A percentile compares a stretch with the other conserved stretches of the same genome.
These are phyloP conservation scores for Sandelia bainsii DNA, from an alignment of 2,797 vertebrate genomes.

Conservation along the genomic window DNA sequence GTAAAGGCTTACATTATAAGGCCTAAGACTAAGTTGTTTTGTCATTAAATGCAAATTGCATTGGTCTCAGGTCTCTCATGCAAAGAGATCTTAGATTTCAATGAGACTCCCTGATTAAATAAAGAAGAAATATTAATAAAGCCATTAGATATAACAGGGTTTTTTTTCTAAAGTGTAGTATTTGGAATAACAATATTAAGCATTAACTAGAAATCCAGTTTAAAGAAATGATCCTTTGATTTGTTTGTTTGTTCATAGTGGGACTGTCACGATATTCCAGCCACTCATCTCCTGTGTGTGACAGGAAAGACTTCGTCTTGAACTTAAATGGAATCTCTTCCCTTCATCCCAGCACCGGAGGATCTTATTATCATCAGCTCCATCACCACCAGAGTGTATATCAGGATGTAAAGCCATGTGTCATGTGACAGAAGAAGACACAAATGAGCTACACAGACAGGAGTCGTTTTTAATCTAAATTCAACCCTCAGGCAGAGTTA, in stretches of 20 bases:
- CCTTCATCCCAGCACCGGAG: slow-evolving; percentile 90
- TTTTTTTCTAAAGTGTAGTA: too few relatives aligned
- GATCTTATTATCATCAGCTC: slow-evolving; percentile 90
- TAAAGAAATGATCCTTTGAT: background rate
- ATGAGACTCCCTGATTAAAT: too few relatives aligned
- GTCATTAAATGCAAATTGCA: too few relatives aligned
- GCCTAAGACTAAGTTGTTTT: too few relatives aligned
- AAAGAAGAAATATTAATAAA: background rate
- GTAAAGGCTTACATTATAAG: background rate
- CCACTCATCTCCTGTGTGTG: slow-evolving; percentile 91
- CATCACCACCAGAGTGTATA: slow-evolving; percentile 91
- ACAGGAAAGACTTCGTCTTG: slow-evolving; percentile 96
- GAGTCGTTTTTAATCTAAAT: background rate
- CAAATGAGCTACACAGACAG: background rate
- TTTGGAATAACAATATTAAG: background rate
- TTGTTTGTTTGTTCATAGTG: slow-evolving; percentile 81
- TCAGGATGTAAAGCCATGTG: slow-evolving; percentile 95
- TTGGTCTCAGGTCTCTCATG: too few relatives aligned
- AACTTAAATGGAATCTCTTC: slow-evolving; percentile 96
- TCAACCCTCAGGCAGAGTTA: background rate
- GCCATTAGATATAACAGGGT: background rate
- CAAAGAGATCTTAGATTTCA: too few relatives aligned
- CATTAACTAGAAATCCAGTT: background rate
- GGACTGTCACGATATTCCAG: slow-evolving; percentile 93
- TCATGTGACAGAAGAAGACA: slow-evolving; percentile 84